phyloP scores from a whole-genome alignment of 1,140 invertebrate species.

The Ganaspis sp. region DNA sequence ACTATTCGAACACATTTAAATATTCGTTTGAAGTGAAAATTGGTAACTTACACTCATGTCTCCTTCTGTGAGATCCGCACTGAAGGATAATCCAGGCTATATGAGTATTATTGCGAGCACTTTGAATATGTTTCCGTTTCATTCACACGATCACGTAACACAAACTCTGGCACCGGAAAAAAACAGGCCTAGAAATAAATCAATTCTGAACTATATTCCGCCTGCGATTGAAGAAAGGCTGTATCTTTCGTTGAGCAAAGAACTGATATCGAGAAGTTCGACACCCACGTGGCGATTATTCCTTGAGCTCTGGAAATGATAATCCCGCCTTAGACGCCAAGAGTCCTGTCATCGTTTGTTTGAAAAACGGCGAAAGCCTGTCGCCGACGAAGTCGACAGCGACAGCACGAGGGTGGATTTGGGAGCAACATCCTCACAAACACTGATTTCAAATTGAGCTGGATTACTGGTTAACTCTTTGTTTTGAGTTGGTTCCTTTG shows the following conservation, averaged over 20 bases:
- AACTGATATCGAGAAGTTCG: neutral
- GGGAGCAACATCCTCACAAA: conserved; percentile 53
- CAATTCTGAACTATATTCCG: neutral
- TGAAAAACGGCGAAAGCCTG: conserved; percentile 11
- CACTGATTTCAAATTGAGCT: neutral
- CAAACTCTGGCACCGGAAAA: neutral
- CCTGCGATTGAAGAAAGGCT: no score
- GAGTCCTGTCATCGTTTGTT: neutral
- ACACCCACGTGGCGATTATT: neutral
- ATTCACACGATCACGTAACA: neutral
- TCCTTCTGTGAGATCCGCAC: conserved; percentile 66
- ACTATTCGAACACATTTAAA: no score
- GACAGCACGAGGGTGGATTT: conserved; percentile 55
- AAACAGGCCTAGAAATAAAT: no score
- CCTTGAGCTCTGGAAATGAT: neutral
- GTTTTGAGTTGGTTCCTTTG: neutral
- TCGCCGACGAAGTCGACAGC: conserved; percentile 50
- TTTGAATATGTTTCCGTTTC: neutral
- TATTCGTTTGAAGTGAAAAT: no score
- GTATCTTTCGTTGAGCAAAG: no score
- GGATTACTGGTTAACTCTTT: neutral
- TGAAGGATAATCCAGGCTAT: conserved; percentile 57
- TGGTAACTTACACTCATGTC: conserved; percentile 70
- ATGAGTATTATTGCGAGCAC: neutral
- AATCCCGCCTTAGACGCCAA: neutral